These are phyloP conservation scores for Caenorhabditis latens DNA, from an alignment of 1,140 invertebrate species.

Conservation along the genomic window DNA sequence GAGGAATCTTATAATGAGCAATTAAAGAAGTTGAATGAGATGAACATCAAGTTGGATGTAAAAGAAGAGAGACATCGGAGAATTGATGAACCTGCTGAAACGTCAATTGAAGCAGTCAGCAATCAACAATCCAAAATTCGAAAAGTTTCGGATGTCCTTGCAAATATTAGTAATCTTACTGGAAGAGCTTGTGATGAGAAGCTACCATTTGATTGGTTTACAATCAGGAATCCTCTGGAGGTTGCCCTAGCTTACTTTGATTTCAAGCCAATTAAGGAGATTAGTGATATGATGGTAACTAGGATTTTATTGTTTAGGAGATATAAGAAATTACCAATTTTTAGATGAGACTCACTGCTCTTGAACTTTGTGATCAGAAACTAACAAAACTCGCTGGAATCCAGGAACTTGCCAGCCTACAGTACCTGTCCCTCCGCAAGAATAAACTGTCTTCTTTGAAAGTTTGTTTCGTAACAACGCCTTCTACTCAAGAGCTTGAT, in stretches of 20 bases:
- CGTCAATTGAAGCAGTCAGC: conserved; percentile 33
- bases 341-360: not conserved
- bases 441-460: conserved; percentile 40
- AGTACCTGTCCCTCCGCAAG: conserved; percentile 13
- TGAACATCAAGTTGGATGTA: conserved; percentile 34
- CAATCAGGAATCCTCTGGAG: conserved; percentile 29
- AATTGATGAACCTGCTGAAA: conserved; percentile 4
- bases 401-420: conserved; percentile 31
- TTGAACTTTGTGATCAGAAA: conserved; percentile 31
- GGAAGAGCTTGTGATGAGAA: conserved; percentile 36
- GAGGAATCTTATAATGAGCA: conserved; percentile 49
- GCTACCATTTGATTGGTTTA: conserved; percentile 47
- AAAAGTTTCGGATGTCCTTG: conserved; percentile 8
- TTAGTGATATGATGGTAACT: conserved; percentile 36
- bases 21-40: conserved; percentile 44
- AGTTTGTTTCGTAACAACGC: not conserved
- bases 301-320: not conserved
- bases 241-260: conserved; percentile 39
- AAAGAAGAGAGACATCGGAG: conserved; percentile 31
- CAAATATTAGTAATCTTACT: conserved; percentile 25
- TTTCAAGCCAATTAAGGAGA: conserved; percentile 40
- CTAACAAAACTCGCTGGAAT: conserved; percentile 24
- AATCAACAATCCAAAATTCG: not conserved
- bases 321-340: not conserved
- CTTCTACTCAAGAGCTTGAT: not conserved